A percentile compares a stretch with the other conserved stretches of the same genome.
Evolutionary conservation across 2,888 invertebrate species (phyloP).

Genomic region (Byasa hedistus): DNA sequence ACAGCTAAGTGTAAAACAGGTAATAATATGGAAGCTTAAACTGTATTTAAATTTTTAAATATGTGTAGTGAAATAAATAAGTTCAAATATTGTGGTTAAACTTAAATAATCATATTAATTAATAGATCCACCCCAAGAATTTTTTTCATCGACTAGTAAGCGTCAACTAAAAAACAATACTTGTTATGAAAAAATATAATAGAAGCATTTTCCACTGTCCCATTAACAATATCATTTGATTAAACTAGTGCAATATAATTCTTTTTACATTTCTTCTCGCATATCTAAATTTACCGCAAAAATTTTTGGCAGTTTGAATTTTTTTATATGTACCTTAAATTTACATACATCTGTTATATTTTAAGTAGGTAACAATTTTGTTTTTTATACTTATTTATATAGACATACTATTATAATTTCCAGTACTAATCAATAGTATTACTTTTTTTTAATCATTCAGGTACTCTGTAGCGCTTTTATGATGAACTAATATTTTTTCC

Average conservation of each 20-base stretch:
- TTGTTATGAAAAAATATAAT: not conserved
- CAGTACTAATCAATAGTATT: not conserved
- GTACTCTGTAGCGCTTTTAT: not conserved
- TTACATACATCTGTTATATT: slow-evolving; percentile 3
- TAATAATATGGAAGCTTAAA: not conserved
- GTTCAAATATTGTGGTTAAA: too few species aligned
- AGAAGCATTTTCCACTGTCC: slow-evolving; percentile 1
- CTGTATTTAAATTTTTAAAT: too few species aligned
- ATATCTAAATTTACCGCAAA: slow-evolving; percentile 39
- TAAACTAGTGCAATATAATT: slow-evolving; percentile 31
- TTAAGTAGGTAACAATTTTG: not conserved
- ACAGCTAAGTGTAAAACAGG: not conserved
- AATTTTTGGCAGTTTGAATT: slow-evolving; percentile 41
- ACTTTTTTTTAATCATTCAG: not conserved
- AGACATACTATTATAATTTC: not conserved
- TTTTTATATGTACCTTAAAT: slow-evolving; percentile 31
- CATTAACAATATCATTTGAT: slow-evolving; percentile 20
- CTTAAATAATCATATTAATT: too few species aligned
- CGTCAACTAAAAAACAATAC: too few species aligned
- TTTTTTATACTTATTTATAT: not conserved
- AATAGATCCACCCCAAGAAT: too few species aligned
- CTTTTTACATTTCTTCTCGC: slow-evolving; percentile 9
- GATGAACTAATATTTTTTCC: not conserved
- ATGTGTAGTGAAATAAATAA: too few species aligned
- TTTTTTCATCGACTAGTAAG: too few species aligned